Base-by-base conservation (phyloP, 2,113 vertebrate species). In the Psilopogon haemacephalus region DNA sequence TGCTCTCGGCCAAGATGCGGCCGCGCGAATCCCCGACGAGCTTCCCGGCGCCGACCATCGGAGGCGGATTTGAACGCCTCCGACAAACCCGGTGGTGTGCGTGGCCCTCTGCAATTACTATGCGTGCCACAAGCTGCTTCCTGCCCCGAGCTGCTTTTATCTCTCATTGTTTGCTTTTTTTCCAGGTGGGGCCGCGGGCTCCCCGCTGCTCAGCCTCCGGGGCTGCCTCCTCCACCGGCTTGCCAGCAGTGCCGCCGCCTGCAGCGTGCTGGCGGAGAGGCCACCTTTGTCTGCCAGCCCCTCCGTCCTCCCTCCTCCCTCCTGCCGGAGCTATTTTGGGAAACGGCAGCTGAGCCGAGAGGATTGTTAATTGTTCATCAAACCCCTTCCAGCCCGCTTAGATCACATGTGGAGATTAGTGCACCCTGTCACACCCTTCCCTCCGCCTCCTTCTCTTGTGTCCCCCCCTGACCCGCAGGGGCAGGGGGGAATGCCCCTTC, bases 281-380 rank as follows among this genome's bases (percentile, higher is more conserved):
- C 94, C 96, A 97, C 96, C 95, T 97, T 97, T 97, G 96, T 97
- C 94, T 95, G 83, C 35, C 94, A 69, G 92, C 89, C 88, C 58
- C 58, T 20, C 84, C 55, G 7, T 65, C 86, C 88, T 94, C 92
- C 80, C 94, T 91, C 33, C 93, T 69, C 79, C 79, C 94, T 89
- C 35, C 91, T 68, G 84, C 88, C 96, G 88, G 89, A 93, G 96
- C 97, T 98, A 98, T 98, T 98, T 98, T 90, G 60, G 96, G 97
- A 98, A 98, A 67, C 94, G 80, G 97, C 97, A 96, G 97, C 97
- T 97, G 97, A 98, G 96, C 93, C 56, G 37, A 50, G 90, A 97
- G 97, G 96, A 95, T 96, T 96, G 97, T 97, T 97, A 97, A 97
- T 98, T 97, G 97, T 98, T 97, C 94, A 52, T 94, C 97, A 97